phyloP scores from a whole-genome alignment of 2,888 invertebrate genomes.

The Nezara viridula region DNA sequence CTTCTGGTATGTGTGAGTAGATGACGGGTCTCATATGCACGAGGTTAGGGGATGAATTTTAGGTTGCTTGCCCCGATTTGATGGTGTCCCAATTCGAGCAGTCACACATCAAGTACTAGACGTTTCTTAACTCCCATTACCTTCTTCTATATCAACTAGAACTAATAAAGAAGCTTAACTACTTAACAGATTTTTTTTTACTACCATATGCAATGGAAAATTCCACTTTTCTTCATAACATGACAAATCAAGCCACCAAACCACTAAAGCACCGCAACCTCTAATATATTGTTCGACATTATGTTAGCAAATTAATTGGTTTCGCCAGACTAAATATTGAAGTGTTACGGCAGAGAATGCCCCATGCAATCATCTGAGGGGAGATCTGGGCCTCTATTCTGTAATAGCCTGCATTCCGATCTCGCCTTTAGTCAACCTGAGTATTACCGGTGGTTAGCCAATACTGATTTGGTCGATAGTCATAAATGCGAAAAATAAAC shows the following conservation, averaged over 20 bases:
- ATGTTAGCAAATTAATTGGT: conserved; percentile 3
- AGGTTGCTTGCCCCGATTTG: too few relatives aligned
- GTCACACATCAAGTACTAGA: too few relatives aligned
- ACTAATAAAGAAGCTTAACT: too few relatives aligned
- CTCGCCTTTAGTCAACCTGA: background rate
- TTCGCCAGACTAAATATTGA: background rate
- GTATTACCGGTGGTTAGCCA: background rate
- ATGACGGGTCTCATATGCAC: too few relatives aligned
- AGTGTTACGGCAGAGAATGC: background rate
- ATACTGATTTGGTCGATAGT: background rate
- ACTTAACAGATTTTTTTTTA: too few relatives aligned
- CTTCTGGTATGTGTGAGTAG: too few relatives aligned
- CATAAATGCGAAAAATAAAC: background rate
- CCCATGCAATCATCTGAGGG: background rate
- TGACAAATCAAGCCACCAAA: background rate
- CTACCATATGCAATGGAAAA: too few relatives aligned
- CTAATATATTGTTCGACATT: background rate
- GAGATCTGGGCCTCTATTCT: background rate
- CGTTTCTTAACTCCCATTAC: too few relatives aligned
- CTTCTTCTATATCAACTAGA: too few relatives aligned
- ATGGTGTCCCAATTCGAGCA: too few relatives aligned
- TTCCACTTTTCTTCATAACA: background rate
- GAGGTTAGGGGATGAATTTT: too few relatives aligned
- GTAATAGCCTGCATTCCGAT: conserved; percentile 3
- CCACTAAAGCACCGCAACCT: background rate